Evolutionary conservation across 2,113 vertebrate genomes (phyloP), one percentile per base, ranked within the genome.

Genomic region (Zapornia atra): DNA sequence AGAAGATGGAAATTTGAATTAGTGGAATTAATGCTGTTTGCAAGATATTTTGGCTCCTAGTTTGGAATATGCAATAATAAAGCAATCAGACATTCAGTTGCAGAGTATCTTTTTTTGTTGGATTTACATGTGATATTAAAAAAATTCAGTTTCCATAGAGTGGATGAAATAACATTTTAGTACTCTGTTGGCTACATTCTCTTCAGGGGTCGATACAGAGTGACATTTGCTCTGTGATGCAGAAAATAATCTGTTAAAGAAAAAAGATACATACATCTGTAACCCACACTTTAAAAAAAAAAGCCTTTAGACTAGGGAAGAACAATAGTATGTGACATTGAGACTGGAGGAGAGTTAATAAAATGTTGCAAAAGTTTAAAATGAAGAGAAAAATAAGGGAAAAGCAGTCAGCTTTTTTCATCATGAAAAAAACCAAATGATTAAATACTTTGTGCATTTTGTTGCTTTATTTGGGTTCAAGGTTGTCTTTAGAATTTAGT

Each of bases 191-290:
- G 71, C 69, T 94, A 56, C 46, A 22, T 73, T 91, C 48, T 91
- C 65, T 88, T 94, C 87, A 76, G 88, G 77, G 81, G 90, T 92
- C 36, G 31, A 80, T 96, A 90, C 51, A 82, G 60, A 91, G 65
- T 77, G 76, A 64, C 88, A 81, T 96, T 94, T 97, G 88, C 68
- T 96, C 94, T 86, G 50, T 69, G 70, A 93, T 95, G 93, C 92
- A 94, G 96, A 97, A 97, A 97, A 97, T 93, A 96, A 96, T 97
- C 96, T 94, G 86, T 92, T 97, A 75, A 89, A 91, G 80, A 68
- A 94, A 96, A 88, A 79, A 89, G 38, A 57, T 66, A 66, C 1
- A 3, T 81, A 92, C 33, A 59, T 75, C 68, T 91, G 88, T 91
- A 96, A 96, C 86, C 63, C 71, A 51, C 11, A 48, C 54, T 57